A percentile compares a stretch with the other conserved stretches of the same genome.
Conservation (phyloP, 1,140 invertebrate genomes). For the Caenorhabditis inopinata region DNA sequence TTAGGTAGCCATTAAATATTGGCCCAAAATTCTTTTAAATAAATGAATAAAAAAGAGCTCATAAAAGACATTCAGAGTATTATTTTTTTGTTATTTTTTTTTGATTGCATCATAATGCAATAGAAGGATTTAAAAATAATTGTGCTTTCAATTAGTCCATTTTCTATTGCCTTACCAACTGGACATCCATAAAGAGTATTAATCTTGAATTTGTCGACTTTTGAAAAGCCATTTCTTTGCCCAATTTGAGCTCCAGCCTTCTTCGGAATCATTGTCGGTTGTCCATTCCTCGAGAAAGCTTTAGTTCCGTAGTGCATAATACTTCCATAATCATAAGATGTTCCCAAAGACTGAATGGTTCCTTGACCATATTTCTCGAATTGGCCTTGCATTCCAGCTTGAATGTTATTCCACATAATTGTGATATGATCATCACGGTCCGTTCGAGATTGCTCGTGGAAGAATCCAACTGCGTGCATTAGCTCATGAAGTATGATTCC, state of each 20-base stretch:
- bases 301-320: slow-evolving; percentile 70
- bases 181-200: slow-evolving; percentile 69
- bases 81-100: too few species aligned
- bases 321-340: slow-evolving; percentile 68
- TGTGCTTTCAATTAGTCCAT: too few species aligned
- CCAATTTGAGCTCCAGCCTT: slow-evolving; percentile 67
- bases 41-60: too few species aligned
- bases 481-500: slow-evolving; percentile 68
- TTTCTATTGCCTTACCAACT: slow-evolving; percentile 1
- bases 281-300: slow-evolving; percentile 57
- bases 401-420: slow-evolving; percentile 67
- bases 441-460: slow-evolving; percentile 67
- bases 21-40: too few species aligned
- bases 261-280: slow-evolving; percentile 67
- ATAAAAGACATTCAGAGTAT: too few species aligned
- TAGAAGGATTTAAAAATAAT: too few species aligned
- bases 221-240: slow-evolving; percentile 68
- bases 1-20: too few species aligned
- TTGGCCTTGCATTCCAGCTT: slow-evolving; percentile 62
- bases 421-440: slow-evolving; percentile 67
- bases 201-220: slow-evolving; percentile 68
- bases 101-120: too few species aligned
- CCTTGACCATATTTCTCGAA: slow-evolving; percentile 66
- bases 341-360: slow-evolving; percentile 64
- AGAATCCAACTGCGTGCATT: slow-evolving; percentile 68